Base-by-base conservation (phyloP, 1,140 invertebrate species). In the Dreissena polymorpha region DNA sequence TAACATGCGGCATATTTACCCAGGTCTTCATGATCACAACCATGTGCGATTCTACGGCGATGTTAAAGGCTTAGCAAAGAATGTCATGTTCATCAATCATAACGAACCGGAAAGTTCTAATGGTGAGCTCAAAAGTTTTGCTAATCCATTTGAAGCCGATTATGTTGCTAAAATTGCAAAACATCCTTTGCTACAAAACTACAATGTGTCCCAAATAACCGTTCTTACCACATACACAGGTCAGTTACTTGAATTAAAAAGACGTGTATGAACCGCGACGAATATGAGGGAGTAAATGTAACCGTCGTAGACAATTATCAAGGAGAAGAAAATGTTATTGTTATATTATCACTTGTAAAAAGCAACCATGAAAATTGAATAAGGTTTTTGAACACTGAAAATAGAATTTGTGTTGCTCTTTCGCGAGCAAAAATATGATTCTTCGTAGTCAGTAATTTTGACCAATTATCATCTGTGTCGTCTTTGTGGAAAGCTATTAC, bases 281-380 rank as follows among this genome's bases (percentile, higher is more conserved):
- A 60, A 18, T 83, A 78, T n/a, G 69, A 88, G 72, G 87, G 80
- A 21, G 87, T 93, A 0, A 68, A 86, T 71, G 94, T 97, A 23
- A 94, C 94, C 50, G 94, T 95, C 8, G 95, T 97, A 2, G 97
- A 98, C 90, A 97, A 96, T 83, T 91, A 86, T 68, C 90, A 92
- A 94, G 97, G 97, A 0, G 96, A 97, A 91, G 97, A 98, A 92
- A 96, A 95, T n/a, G n/a, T n/a, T n/a, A n/a, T n/a, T n/a, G n/a
- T n/a, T n/a, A n/a, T n/a, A n/a, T n/a, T n/a, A n/a, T n/a, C n/a
- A n/a, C n/a, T n/a, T n/a, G n/a, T n/a, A n/a, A n/a, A n/a, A n/a
- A n/a, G n/a, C n/a, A n/a, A n/a, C n/a, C n/a, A n/a, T n/a, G n/a
- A n/a, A n/a, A n/a, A n/a, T n/a, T n/a, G n/a, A n/a, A n/a, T n/a